Percentiles rank a stretch among this genome's conserved stretches.
Evolutionary conservation across 2,113 vertebrate genomes (phyloP).

Genomic region (Mobula hypostoma): DNA sequence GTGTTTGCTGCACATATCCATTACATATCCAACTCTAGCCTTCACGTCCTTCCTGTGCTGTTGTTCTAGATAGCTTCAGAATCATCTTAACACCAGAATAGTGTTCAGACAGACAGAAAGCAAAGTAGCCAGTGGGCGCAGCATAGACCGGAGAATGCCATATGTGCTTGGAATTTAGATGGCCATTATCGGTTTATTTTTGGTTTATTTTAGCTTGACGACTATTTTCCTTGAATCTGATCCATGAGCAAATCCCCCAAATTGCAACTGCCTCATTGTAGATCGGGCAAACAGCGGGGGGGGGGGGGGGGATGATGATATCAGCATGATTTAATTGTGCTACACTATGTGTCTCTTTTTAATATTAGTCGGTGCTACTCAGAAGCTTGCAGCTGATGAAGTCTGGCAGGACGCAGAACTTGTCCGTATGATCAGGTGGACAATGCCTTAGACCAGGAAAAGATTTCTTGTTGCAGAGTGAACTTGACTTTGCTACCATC

Average conservation of each 20-base stretch:
- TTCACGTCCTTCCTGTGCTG: neutral
- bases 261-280: neutral
- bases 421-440: neutral
- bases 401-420: no score
- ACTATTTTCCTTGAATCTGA: neutral
- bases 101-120: neutral
- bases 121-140: neutral
- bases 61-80: constrained; percentile 5
- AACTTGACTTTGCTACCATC: neutral
- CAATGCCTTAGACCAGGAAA: neutral
- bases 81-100: constrained; percentile 2
- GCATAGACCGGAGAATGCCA: neutral
- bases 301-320: neutral
- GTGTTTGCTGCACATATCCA: constrained; percentile 22
- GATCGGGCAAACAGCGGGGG: neutral
- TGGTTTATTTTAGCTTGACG: neutral
- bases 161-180: neutral
- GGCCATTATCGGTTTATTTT: neutral
- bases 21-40: neutral
- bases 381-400: neutral
- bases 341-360: neutral
- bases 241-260: neutral
- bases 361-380: neutral
- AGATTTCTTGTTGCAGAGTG: neutral
- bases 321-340: neutral